Evolutionary conservation across 2,797 vertebrate species (phyloP), one percentile per base, ranked within the genome.

Genomic region (Myiotriccus ornatus): DNA sequence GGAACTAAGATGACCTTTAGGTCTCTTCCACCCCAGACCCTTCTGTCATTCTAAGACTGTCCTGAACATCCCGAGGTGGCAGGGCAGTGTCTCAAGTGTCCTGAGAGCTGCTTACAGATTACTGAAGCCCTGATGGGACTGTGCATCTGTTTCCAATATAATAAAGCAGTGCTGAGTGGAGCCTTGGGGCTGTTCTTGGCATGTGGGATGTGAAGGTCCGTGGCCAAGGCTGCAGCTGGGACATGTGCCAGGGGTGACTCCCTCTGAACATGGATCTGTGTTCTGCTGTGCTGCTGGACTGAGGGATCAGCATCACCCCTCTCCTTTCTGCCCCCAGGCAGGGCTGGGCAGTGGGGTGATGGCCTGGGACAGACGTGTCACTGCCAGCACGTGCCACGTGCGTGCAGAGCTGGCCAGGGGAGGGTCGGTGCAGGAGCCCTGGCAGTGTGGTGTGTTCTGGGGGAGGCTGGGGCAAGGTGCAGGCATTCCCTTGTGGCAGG

Each of bases 311-410:
- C 44, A 15, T 41, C 30, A 1, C 44, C 16, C 49, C 43, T 46
- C 34, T 25, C 55, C 56, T 57, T 17, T 35, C 32, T 69, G 46
- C 35, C 59, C 13, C 2, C n/a, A 8, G 49, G 19, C 49, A 34
- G 63, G 44, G 37, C 39, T 30, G 50, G 16, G 37, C 49, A 28
- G 17, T 1, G 27, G 50, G 63, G 7, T 19, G 41, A 8, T 23
- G n/a, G 32, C 11, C 18, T 16, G 56, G 50, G 63, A 10, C 43
- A 41, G 49, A 47, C 5, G 7, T 59, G 52, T 39, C 46, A 6
- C 9, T 35, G n/a, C 55, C n/a, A 35, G n/a, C n/a, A 47, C 3
- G 3, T 53, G 57, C 50, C 46, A 6, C 0, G 0, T 43, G 17
- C 44, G 47, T 22, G 17, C 60, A 34, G 34, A 16, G 74, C 32